phyloP scores from a whole-genome alignment of 2,888 invertebrate species.

The Eilema caniola region DNA sequence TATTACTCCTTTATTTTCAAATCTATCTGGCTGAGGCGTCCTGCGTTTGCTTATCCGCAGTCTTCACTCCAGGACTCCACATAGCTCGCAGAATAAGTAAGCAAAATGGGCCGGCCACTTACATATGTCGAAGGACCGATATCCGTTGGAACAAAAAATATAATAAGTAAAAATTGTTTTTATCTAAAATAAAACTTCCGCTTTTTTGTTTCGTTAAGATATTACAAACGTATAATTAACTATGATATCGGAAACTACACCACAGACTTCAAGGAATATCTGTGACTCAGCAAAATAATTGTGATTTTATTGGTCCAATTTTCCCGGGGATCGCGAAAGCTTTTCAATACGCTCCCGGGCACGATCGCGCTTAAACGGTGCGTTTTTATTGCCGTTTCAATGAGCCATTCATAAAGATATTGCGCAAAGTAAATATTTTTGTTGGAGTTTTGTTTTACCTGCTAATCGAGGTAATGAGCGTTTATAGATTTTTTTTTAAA shows the following conservation, averaged over 20 bases:
- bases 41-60: no score
- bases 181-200: neutral
- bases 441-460: conserved; percentile 13
- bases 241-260: neutral
- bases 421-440: conserved; percentile 15
- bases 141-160: no score
- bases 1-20: no score
- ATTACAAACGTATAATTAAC: neutral
- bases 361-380: conserved; percentile 36
- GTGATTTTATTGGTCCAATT: conserved; percentile 31
- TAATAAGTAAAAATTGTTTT: no score
- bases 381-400: conserved; percentile 28
- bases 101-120: no score
- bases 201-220: neutral
- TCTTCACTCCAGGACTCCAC: no score
- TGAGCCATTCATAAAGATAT: conserved; percentile 28
- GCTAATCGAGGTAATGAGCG: conserved; percentile 2
- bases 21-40: no score
- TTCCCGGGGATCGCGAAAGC: conserved; percentile 34
- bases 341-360: conserved; percentile 31
- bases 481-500: neutral
- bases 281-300: neutral
- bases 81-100: no score
- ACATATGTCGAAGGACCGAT: no score
- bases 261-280: neutral